Evolutionary conservation across 2,888 invertebrate species (phyloP), one percentile per base, ranked within the genome.

Genomic region (Andrena trimmerana): DNA sequence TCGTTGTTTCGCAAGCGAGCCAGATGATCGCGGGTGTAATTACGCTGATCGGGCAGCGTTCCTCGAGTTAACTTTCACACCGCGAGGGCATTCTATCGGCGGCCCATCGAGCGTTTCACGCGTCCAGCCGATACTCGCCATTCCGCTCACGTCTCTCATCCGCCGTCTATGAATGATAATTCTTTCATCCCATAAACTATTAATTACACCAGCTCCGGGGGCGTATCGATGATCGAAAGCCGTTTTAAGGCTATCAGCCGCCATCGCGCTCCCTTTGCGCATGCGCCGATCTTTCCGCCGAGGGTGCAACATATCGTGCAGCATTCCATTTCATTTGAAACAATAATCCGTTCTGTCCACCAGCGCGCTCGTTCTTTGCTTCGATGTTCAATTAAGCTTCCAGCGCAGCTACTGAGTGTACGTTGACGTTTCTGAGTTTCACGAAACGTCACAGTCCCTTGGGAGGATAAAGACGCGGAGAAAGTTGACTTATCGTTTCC

Each of bases 131-230:
- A 54, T 79, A 54, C 76, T 78, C 75, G 81, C 82, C 86, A 90
- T 90, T 90, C 88, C 80, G 76, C 84, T 90, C 90, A 87, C 89
- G 89, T 86, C 78, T 81, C 77, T 59, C 82, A 79, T 81, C 83
- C 36, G 36, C 57, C 57, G 24, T 52, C 81, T 90, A 88, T 87
- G 88, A 90, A 90, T 90, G 89, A 90, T 91, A 90, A 90, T 91
- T 88, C 86, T 85, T 84, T 76, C 73, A 52, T 70, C 78, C 84
- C 83, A 88, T 90, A 90, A 91, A 90, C 88, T 90, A 90, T 91
- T 91, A 90, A 90, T 90, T 90, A 90, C 89, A 84, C 69, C 82
- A 80, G 83, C 83, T 74, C 78, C 78, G 68, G 74, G 78, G 78
- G 82, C 73, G 82, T 82, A 82, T 82, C 79, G 89, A 90, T 88